Evolutionary conservation across 2,797 vertebrate genomes (phyloP).

Genomic region (Lithobates pipiens): DNA sequence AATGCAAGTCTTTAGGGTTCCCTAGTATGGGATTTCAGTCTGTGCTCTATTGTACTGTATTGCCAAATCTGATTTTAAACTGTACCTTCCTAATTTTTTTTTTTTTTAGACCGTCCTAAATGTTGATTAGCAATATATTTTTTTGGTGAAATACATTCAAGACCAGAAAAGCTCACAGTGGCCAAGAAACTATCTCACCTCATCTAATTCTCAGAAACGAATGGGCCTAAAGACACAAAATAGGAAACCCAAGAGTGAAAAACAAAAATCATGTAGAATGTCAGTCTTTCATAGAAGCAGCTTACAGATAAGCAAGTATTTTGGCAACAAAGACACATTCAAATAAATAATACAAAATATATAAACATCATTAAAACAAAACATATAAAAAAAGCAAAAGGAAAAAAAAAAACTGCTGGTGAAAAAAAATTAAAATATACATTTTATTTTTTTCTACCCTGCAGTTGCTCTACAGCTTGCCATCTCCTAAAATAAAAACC

Average conservation of each 20-base stretch:
- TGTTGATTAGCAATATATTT: too few relatives aligned
- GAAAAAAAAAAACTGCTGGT: slow-evolving; percentile 19
- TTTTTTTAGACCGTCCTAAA: too few relatives aligned
- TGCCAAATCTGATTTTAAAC: too few relatives aligned
- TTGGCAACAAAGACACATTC: slow-evolving; percentile 45
- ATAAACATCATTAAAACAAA: slow-evolving; percentile 11
- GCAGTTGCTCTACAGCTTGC: slow-evolving; percentile 7
- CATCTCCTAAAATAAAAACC: slow-evolving; percentile 10
- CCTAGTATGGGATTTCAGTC: too few relatives aligned
- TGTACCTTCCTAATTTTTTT: too few relatives aligned
- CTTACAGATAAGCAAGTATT: slow-evolving; percentile 48
- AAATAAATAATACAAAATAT: slow-evolving; percentile 27
- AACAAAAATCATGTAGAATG: neutral
- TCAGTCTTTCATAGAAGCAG: neutral
- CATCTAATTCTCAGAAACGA: neutral
- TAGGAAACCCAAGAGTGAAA: neutral
- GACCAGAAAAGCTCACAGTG: neutral
- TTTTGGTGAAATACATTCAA: too few relatives aligned
- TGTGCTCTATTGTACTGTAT: too few relatives aligned
- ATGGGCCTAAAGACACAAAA: neutral
- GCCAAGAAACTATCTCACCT: neutral
- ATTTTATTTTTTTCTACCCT: slow-evolving; percentile 73
- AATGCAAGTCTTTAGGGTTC: too few relatives aligned
- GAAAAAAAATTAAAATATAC: slow-evolving; percentile 71
- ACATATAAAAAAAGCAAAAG: neutral